Conservation (phyloP, 1,140 invertebrate species). For the Paraescarpia echinospica region DNA sequence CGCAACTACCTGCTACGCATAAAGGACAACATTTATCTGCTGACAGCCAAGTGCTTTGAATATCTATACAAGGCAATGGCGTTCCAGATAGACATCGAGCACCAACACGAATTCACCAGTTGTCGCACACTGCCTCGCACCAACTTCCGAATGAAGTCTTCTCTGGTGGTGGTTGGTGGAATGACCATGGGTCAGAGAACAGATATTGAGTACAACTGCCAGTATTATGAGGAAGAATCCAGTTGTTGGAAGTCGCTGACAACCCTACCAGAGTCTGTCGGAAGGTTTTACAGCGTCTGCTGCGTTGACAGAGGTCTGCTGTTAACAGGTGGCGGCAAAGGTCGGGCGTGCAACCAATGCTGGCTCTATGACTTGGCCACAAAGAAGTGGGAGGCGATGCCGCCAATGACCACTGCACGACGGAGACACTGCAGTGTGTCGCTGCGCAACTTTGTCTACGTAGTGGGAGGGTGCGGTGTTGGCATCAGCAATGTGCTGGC, state of each 20-base stretch:
- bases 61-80: neutral
- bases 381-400: slow-evolving; percentile 18
- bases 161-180: neutral
- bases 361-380: slow-evolving; percentile 2
- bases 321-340: neutral
- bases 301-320: neutral
- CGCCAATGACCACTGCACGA: neutral
- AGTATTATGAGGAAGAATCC: slow-evolving; percentile 16
- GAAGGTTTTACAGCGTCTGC: slow-evolving; percentile 9
- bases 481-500: neutral
- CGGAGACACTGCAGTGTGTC: neutral
- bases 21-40: neutral
- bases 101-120: neutral
- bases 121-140: neutral
- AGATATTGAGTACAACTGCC: slow-evolving; percentile 9
- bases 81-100: neutral
- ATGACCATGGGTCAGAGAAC: neutral
- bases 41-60: neutral
- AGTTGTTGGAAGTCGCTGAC: neutral
- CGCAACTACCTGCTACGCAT: neutral
- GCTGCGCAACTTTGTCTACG: neutral
- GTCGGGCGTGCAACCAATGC: neutral
- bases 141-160: slow-evolving; percentile 2
- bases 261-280: neutral
- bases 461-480: neutral